Base-by-base conservation (phyloP, 2,113 vertebrate genomes). In the Irena cyanogastra region DNA sequence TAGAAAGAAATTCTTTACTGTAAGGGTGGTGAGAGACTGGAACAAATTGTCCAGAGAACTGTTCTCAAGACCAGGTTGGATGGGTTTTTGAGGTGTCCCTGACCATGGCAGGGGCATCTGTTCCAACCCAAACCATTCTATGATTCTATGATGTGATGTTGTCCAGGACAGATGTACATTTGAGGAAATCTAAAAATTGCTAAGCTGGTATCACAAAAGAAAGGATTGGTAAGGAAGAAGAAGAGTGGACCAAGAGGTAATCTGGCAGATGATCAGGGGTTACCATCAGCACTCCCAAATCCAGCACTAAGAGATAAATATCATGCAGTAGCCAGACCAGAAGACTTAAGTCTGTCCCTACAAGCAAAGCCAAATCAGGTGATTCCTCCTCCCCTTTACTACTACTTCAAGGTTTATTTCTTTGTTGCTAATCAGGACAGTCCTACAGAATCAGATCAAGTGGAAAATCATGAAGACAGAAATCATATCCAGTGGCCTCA, bases 291-390 rank as follows among this genome's bases (percentile, higher is more conserved):
- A 52, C 14, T 37, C 27, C 27, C 0, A 4, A 84, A 19, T 26
- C 70, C 64, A 76, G 20, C 4, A 5, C 26, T 61, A 47, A 54
- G 47, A 76, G 41, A 61, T 20, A 88, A 71, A 90, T 57, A 53
- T 24, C 0, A 0, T 16, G 35, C 44, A 57, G 30, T 31, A 90
- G 11, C 24, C n/a, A 72, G 41, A 79, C 30, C 15, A 81, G 17
- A 31, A 80, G n/a, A 16, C 9, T 42, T 68, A 35, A 54, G 21
- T 53, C 28, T 79, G 30, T 11, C 28, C 13, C 49, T 59, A 68
- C 7, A 54, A 82, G 8, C 21, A 70, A 85, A 61, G 31, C 24
- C 20, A 91, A 70, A 90, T 16, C 68, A 88, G 27, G 37, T 28
- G 17, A 72, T 65, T 49, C 26, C 23, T 93, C 26, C 12, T 77